Conservation (phyloP, 2,113 vertebrate genomes). For the Ophiodon elongatus region DNA sequence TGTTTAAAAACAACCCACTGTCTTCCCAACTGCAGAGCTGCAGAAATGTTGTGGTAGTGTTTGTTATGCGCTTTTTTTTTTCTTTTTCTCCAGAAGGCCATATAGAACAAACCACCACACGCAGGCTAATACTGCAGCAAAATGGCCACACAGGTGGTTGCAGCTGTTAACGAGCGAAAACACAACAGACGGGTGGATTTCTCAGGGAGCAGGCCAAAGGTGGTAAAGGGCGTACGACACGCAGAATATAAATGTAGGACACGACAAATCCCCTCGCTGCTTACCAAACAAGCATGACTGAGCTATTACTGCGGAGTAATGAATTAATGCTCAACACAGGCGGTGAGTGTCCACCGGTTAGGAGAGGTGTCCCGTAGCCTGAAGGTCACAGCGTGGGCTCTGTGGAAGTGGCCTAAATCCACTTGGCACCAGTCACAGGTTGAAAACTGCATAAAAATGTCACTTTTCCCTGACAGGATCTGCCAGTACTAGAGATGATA, state of each 20-base stretch:
- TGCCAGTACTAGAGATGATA: neutral
- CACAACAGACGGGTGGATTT: slow-evolving; percentile 62
- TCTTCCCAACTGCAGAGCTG: slow-evolving; percentile 43
- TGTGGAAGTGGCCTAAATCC: slow-evolving; percentile 26
- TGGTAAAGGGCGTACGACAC: slow-evolving; percentile 65
- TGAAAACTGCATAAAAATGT: too few species aligned
- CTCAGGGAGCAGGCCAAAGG: slow-evolving; percentile 50
- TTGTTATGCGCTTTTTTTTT: neutral
- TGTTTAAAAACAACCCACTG: slow-evolving; percentile 37
- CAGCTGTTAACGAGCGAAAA: slow-evolving; percentile 63
- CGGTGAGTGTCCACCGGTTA: slow-evolving; percentile 21
- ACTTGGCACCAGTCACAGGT: neutral
- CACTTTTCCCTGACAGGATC: neutral
- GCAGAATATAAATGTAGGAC: slow-evolving; percentile 70
- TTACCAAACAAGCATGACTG: slow-evolving; percentile 72
- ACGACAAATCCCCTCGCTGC: slow-evolving; percentile 43
- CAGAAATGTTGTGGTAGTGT: slow-evolving; percentile 15
- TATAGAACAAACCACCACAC: slow-evolving; percentile 5
- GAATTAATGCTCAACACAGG: slow-evolving; percentile 48
- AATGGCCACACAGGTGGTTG: slow-evolving; percentile 75
- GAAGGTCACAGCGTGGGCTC: slow-evolving; percentile 59
- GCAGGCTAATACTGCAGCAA: slow-evolving; percentile 64
- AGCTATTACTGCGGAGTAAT: slow-evolving; percentile 51
- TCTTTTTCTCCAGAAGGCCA: neutral
- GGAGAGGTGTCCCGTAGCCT: slow-evolving; percentile 31